Evolutionary conservation across 2,888 invertebrate genomes (phyloP).

Genomic region (Sycophila texana): DNA sequence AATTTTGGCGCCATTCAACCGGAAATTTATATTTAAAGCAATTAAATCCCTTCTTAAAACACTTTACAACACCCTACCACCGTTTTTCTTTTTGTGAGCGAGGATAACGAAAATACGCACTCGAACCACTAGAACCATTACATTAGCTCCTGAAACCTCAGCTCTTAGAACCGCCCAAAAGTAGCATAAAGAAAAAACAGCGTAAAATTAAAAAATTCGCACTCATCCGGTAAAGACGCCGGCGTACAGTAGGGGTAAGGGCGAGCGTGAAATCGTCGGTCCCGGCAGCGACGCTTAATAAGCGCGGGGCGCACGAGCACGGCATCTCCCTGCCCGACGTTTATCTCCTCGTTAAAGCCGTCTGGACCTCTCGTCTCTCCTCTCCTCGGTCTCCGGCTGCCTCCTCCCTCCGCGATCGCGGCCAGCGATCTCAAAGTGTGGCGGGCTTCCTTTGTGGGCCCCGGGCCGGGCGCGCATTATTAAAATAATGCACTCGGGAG

Average conservation of each 20-base stretch:
- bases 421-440: slow-evolving; percentile 35
- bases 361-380: slow-evolving; percentile 13
- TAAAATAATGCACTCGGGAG: slow-evolving; percentile 63
- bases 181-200: background rate
- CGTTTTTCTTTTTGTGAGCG: no score
- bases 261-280: slow-evolving; percentile 14
- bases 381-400: background rate
- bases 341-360: slow-evolving; percentile 55
- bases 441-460: slow-evolving; percentile 32
- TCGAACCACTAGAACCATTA: no score
- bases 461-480: slow-evolving; percentile 61
- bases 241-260: background rate
- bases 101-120: no score
- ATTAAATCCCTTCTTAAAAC: no score
- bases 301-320: background rate
- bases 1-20: no score
- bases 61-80: no score
- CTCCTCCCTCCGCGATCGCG: slow-evolving; percentile 35
- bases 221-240: background rate
- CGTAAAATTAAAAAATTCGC: slow-evolving; percentile 12
- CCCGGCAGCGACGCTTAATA: slow-evolving; percentile 32
- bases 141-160: background rate
- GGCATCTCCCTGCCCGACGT: slow-evolving; percentile 23
- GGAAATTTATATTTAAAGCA: no score
- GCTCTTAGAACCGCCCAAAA: background rate